A percentile compares a stretch with the other conserved stretches of the same genome.
Evolutionary conservation across 2,888 invertebrate species (phyloP).

Genomic region (Volucella zonaria): DNA sequence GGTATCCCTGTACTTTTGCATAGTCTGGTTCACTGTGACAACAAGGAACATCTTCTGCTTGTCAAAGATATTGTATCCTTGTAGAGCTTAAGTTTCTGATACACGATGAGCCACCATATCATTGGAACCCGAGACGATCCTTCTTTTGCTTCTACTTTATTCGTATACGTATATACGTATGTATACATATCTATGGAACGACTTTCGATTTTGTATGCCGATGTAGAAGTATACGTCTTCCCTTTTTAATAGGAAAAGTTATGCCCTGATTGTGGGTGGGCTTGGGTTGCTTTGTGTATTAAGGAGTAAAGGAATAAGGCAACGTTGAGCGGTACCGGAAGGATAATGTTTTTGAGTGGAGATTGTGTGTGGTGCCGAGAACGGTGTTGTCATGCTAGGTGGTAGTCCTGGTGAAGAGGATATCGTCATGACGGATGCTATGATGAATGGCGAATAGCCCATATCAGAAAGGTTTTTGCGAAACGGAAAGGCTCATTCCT

Average conservation of each 20-base stretch:
- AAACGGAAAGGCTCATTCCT: constrained; percentile 55
- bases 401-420: constrained; percentile 56
- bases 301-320: constrained; percentile 53
- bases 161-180: no score
- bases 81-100: constrained; percentile 73
- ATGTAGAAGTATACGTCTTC: neutral
- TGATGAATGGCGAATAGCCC: constrained; percentile 68
- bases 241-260: constrained; percentile 69
- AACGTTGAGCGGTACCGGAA: constrained; percentile 35
- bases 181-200: neutral
- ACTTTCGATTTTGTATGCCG: constrained; percentile 32
- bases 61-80: constrained; percentile 74
- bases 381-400: no score
- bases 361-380: constrained; percentile 38
- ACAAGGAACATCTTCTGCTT: constrained; percentile 73
- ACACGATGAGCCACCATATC: constrained; percentile 72
- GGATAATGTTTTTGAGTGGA: constrained; percentile 66
- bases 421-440: constrained; percentile 70
- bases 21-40: constrained; percentile 73
- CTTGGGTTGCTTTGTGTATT: constrained; percentile 39
- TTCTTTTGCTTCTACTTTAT: constrained; percentile 5
- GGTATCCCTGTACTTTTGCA: constrained; percentile 43
- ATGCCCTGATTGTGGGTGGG: constrained; percentile 62
- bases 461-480: constrained; percentile 53
- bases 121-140: constrained; percentile 63